Conservation (phyloP, 1,140 invertebrate genomes). For the Laodelphax striatellus region DNA sequence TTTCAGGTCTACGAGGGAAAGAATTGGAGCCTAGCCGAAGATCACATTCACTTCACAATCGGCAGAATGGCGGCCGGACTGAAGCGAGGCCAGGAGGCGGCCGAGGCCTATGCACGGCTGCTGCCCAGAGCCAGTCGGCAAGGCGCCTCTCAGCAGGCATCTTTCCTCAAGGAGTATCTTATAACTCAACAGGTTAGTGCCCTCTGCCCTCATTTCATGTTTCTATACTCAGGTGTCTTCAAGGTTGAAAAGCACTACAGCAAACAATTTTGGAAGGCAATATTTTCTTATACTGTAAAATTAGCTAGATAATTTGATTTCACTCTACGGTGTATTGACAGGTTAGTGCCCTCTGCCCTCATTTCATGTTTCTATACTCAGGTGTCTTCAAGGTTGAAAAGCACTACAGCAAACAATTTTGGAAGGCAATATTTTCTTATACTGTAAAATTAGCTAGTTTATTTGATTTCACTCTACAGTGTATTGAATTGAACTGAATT, state of each 20-base stretch:
- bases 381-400: no score
- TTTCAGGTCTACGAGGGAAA: constrained; percentile 63
- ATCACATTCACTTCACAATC: constrained; percentile 90
- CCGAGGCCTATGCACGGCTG: constrained; percentile 65
- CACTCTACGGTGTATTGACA: no score
- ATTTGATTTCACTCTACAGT: no score
- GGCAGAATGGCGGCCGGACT: constrained; percentile 76
- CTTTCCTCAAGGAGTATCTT: constrained; percentile 81
- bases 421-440: no score
- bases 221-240: no score
- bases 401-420: no score
- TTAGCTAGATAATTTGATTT: no score
- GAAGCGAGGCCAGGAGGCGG: constrained; percentile 60
- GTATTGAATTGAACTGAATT: no score
- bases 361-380: neutral
- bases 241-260: no score
- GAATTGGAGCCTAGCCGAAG: constrained; percentile 82
- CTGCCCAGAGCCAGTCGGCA: constrained; percentile 64
- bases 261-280: no score
- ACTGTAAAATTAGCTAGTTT: no score
- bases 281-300: no score
- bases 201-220: neutral
- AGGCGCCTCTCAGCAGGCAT: constrained; percentile 62
- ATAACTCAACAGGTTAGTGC: constrained; percentile 60
- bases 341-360: constrained; percentile 39